Conservation (phyloP, 2,888 invertebrate species). For the Ametastegia equiseti region DNA sequence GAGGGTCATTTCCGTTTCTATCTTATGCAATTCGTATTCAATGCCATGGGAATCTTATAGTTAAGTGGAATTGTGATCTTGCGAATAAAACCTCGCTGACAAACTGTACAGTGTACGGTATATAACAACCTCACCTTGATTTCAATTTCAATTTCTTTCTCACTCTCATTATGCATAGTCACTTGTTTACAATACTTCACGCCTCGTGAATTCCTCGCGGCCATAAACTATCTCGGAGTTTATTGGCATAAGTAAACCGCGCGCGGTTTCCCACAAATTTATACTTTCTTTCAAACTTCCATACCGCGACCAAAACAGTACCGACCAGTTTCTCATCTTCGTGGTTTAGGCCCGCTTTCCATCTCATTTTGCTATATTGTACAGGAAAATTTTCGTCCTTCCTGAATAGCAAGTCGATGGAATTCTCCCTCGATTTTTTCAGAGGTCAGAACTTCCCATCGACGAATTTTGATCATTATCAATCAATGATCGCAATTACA, state of each 20-base stretch:
- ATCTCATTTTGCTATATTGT: background rate
- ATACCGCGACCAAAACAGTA: background rate
- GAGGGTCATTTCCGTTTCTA: background rate
- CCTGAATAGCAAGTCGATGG: too few species aligned
- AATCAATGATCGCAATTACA: background rate
- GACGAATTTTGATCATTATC: background rate
- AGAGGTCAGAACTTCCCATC: background rate
- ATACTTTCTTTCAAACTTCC: constrained; percentile 9
- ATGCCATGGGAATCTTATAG: background rate
- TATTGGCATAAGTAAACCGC: background rate
- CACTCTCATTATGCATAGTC: background rate
- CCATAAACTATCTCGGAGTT: background rate
- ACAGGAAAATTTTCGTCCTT: too few species aligned
- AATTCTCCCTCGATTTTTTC: background rate
- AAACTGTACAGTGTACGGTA: too few species aligned
- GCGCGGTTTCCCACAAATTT: background rate
- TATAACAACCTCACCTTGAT: constrained; percentile 35
- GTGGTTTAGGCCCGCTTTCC: constrained; percentile 39
- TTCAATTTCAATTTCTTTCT: constrained; percentile 13
- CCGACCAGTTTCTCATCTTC: constrained; percentile 22
- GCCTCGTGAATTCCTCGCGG: constrained; percentile 14
- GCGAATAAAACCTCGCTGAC: background rate
- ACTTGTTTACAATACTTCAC: constrained; percentile 3
- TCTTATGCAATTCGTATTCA: background rate
- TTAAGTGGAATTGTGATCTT: background rate